These are phyloP conservation scores for Pseudomyrmex cubaensis DNA, from an alignment of 1,140 invertebrate species.

Conservation along the genomic window DNA sequence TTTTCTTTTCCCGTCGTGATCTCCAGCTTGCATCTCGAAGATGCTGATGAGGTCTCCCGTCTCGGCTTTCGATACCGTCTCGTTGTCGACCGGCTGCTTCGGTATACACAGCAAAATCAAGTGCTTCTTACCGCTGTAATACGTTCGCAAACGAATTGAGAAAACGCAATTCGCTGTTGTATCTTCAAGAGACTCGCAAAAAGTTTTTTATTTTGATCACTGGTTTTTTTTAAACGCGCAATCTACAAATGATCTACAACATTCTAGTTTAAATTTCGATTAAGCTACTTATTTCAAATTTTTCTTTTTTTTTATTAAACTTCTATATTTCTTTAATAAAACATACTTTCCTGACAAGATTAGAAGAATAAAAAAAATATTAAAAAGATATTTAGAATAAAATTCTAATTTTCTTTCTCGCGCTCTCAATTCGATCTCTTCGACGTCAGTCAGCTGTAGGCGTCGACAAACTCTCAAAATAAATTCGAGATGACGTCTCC, in stretches of 20 bases:
- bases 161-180: slow-evolving; percentile 19
- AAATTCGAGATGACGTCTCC: slow-evolving; percentile 39
- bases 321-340: not conserved
- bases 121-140: slow-evolving; percentile 42
- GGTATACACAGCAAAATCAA: slow-evolving; percentile 67
- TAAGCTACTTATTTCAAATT: not conserved
- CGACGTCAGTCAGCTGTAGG: slow-evolving; percentile 6
- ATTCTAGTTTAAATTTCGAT: not conserved
- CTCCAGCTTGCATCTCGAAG: slow-evolving; percentile 55
- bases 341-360: not conserved
- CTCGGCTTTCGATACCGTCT: slow-evolving; percentile 28
- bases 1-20: slow-evolving; percentile 38
- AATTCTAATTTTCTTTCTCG: slow-evolving; percentile 3
- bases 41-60: slow-evolving; percentile 69
- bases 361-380: too few relatives aligned
- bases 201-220: not conserved
- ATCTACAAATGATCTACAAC: slow-evolving; percentile 9
- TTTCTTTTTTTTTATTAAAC: slow-evolving; percentile 1
- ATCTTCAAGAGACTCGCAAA: slow-evolving; percentile 2
- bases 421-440: not conserved
- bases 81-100: slow-evolving; percentile 58
- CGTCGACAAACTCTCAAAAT: slow-evolving; percentile 38
- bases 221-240: slow-evolving; percentile 8
- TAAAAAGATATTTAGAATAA: not conserved
- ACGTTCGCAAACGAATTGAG: slow-evolving; percentile 63